Evolutionary conservation across 1,140 invertebrate species (phyloP).

Genomic region (Scaptomyza graminum): DNA sequence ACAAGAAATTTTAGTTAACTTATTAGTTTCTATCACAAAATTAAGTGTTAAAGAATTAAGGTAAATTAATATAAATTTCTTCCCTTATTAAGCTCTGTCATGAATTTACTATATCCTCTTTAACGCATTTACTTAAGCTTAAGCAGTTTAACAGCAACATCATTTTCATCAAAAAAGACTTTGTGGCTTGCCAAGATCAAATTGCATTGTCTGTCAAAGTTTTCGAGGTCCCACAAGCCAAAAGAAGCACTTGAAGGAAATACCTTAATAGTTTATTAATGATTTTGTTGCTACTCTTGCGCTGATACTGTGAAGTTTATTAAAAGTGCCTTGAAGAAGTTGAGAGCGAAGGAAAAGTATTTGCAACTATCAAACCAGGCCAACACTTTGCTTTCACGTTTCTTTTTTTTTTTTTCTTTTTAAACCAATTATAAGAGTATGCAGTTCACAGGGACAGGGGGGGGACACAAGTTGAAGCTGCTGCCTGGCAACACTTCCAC

Average conservation of each 20-base stretch:
- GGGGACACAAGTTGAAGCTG: constrained; percentile 29
- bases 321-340: constrained; percentile 38
- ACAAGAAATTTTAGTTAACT: too few species aligned
- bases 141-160: constrained; percentile 21
- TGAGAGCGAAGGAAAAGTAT: constrained; percentile 46
- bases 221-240: constrained; percentile 4
- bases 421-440: constrained; percentile 82
- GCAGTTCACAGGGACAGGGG: constrained; percentile 41
- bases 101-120: constrained; percentile 18
- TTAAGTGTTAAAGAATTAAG: neutral
- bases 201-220: constrained; percentile 59
- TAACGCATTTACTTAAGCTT: constrained; percentile 29
- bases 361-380: constrained; percentile 71
- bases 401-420: constrained; percentile 60
- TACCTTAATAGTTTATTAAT: constrained; percentile 82
- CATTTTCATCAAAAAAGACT: constrained; percentile 26
- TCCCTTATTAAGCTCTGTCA: neutral
- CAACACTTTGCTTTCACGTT: constrained; percentile 74
- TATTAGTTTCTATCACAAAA: too few species aligned
- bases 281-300: constrained; percentile 52
- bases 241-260: constrained; percentile 42
- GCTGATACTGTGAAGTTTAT: constrained; percentile 58
- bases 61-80: neutral
- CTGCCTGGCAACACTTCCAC: constrained; percentile 49
- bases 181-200: constrained; percentile 62